Evolutionary conservation across 2,797 vertebrate species (phyloP).

Genomic region (Melanotaenia pygmaea): DNA sequence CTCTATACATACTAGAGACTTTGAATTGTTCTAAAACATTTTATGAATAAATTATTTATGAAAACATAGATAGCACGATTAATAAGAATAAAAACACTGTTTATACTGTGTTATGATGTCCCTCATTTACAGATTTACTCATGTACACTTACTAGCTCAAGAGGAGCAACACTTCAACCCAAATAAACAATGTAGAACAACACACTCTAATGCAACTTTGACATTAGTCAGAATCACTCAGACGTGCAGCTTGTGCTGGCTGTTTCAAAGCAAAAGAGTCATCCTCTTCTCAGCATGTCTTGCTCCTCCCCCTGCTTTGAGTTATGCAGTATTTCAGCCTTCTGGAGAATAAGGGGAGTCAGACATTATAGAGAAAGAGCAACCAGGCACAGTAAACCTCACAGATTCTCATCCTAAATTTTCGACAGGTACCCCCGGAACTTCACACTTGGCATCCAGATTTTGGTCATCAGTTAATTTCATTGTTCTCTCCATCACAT

Average conservation of each 20-base stretch:
- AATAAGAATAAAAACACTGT: not conserved
- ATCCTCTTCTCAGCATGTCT: slow-evolving; percentile 80
- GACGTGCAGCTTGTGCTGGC: slow-evolving; percentile 61
- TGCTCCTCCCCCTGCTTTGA: slow-evolving; percentile 86
- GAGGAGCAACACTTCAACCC: slow-evolving; percentile 38
- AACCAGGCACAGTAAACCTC: slow-evolving; percentile 80
- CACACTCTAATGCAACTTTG: slow-evolving; percentile 38
- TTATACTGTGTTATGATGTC: not conserved
- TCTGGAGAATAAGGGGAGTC: slow-evolving; percentile 84
- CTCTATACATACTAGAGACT: too few species aligned
- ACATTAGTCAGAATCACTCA: slow-evolving; percentile 65
- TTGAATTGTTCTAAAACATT: too few species aligned
- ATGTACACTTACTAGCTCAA: not conserved
- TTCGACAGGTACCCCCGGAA: slow-evolving; percentile 18
- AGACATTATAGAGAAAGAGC: slow-evolving; percentile 86
- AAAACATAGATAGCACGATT: not conserved
- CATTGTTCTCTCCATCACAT: slow-evolving; percentile 23
- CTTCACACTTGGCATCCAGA: slow-evolving; percentile 39
- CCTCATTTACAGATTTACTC: not conserved
- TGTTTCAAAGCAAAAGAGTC: slow-evolving; percentile 78
- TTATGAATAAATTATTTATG: not conserved
- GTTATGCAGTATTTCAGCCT: slow-evolving; percentile 89
- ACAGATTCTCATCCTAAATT: slow-evolving; percentile 52
- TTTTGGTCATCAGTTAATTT: slow-evolving; percentile 21
- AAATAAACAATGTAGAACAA: slow-evolving; percentile 32